These are phyloP conservation scores for Hyposmocoma kahamanoa DNA, from an alignment of 1,140 invertebrate species.

Conservation along the genomic window DNA sequence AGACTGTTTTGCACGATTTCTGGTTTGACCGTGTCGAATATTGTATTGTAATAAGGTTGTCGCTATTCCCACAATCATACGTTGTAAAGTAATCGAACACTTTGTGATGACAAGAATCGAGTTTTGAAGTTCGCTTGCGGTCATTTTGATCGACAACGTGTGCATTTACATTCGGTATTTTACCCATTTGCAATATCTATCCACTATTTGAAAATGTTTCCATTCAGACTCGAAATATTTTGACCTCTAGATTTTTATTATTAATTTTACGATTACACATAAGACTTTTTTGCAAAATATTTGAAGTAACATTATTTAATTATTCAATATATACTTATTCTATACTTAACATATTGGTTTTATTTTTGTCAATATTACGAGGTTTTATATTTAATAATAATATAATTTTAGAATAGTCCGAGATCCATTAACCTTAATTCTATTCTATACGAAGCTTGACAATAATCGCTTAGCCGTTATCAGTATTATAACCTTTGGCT, in stretches of 20 bases:
- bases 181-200: constrained; percentile 45
- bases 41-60: constrained; percentile 26
- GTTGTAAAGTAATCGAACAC: constrained; percentile 23
- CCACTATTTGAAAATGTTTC: constrained; percentile 41
- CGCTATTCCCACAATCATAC: constrained; percentile 25
- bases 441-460: too few relatives aligned
- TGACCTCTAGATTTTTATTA: constrained; percentile 66
- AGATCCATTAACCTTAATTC: too few relatives aligned
- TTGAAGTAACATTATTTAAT: constrained; percentile 73
- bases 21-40: constrained; percentile 32
- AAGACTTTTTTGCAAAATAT: constrained; percentile 69
- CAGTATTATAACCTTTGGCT: too few relatives aligned
- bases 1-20: constrained; percentile 66
- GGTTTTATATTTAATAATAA: too few relatives aligned
- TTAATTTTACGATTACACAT: constrained; percentile 68
- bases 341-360: constrained; percentile 65
- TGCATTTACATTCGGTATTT: constrained; percentile 32
- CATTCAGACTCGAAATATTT: constrained; percentile 64
- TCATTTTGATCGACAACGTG: constrained; percentile 24
- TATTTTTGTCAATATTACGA: constrained; percentile 29
- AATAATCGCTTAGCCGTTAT: too few relatives aligned
- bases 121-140: constrained; percentile 12
- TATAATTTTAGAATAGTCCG: too few relatives aligned
- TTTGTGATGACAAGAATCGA: constrained; percentile 50
- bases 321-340: constrained; percentile 74